Conservation (phyloP, 1,140 invertebrate genomes). For the Epicauta chinensis region DNA sequence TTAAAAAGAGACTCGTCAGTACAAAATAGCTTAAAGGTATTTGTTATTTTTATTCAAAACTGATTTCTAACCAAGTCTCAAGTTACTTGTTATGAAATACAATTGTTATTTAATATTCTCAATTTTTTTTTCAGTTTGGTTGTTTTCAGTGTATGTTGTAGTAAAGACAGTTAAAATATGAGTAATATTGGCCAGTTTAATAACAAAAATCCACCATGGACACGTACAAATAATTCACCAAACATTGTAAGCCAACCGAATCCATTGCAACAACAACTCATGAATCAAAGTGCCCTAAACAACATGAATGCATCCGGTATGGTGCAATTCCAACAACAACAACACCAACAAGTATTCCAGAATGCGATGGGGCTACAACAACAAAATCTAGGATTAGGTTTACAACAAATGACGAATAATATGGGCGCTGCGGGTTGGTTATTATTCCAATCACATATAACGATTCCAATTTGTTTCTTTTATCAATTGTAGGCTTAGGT, state of each 20-base stretch:
- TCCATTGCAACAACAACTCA: conserved; percentile 50
- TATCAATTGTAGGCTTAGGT: too few species aligned
- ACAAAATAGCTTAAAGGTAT: too few species aligned
- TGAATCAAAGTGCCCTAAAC: conserved; percentile 49
- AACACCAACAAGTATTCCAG: conserved; percentile 55
- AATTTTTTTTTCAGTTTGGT: too few species aligned
- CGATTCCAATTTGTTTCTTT: too few species aligned
- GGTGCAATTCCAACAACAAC: conserved; percentile 55
- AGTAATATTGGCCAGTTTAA: conserved; percentile 16
- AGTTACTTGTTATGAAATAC: too few species aligned
- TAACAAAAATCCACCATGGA: conserved; percentile 54
- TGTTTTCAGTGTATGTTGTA: too few species aligned
- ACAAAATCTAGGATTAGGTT: conserved; percentile 36
- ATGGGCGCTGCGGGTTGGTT: conserved; percentile 34
- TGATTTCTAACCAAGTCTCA: too few species aligned
- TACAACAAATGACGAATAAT: conserved; percentile 40
- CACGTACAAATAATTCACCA: conserved; percentile 40
- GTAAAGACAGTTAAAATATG: background rate
- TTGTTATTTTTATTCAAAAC: too few species aligned
- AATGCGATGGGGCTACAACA: conserved; percentile 50
- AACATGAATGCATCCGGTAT: conserved; percentile 49
- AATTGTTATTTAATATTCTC: too few species aligned
- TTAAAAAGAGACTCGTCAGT: too few species aligned
- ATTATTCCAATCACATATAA: too few species aligned
- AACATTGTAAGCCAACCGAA: conserved; percentile 44